Evolutionary conservation across 1,140 invertebrate species (phyloP), one percentile per base, ranked within the genome.

Genomic region (Papilio helenus): DNA sequence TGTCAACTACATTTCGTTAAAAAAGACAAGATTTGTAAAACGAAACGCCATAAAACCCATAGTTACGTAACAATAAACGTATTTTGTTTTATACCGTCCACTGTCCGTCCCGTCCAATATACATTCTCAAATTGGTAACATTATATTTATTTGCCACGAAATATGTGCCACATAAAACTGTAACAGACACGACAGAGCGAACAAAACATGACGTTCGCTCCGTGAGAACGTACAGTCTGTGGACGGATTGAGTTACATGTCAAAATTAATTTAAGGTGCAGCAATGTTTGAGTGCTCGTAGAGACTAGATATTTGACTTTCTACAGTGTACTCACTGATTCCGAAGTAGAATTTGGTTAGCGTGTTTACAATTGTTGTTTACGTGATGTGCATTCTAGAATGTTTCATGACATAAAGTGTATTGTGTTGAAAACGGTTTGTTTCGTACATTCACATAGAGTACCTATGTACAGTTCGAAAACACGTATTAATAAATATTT

Each of bases 251-350:
- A 58, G 76, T 80, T 80, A 80, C 80, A 84, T 80, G 79, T 85
- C 82, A 80, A 83, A 83, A 79, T 80, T 85, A 55, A 68, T 61
- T 88, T 89, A 89, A 89, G 87, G 79, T 23, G 80, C 77, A 82
- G 72, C 20, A 12, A 16, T 14, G 72, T 74, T 74, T 74, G 42
- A 44, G 39, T 20, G 1, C 71, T 44, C 68, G 26, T 39, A 72
- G 5, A 39, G 18, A 34, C 26, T 14, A 16, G 34, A 29, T n/a
- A 9, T 72, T 72, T 72, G 16, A 26, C 23, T 29, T 29, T 4
- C 61, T 34, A 68, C 61, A 4, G 26, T 68, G 12, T 12, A 61
- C 55, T 58, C 20, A 14, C 58, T 65, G 58, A 14, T 68, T 29
- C 26, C 18, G 14, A 29, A 68, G 23, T 34, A 14, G 26, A 65